These are phyloP conservation scores for Aphyosemion australe DNA, from an alignment of 2,113 vertebrate species.

Conservation along the genomic window DNA sequence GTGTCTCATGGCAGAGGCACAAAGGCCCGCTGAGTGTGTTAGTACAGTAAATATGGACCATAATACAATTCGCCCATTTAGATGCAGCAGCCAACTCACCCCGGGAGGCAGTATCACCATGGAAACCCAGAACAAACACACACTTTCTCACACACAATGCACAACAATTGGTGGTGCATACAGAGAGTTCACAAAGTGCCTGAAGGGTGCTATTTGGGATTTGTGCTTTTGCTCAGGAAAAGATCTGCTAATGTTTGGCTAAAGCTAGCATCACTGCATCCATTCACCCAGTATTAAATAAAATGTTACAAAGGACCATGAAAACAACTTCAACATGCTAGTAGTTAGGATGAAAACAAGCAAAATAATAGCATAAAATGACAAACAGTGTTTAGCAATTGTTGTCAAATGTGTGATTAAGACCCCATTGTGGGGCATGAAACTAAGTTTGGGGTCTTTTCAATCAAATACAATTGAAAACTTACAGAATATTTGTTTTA, in stretches of 20 bases:
- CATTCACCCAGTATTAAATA: too few species aligned
- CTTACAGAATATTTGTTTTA: too few species aligned
- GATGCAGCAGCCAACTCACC: conserved; percentile 50
- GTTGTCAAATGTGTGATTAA: too few species aligned
- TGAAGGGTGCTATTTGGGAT: conserved; percentile 20
- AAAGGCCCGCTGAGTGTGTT: conserved; percentile 66
- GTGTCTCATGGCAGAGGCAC: conserved; percentile 54
- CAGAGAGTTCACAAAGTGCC: conserved; percentile 24
- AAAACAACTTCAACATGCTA: too few species aligned
- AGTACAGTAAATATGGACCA: conserved; percentile 70
- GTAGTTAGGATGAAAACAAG: too few species aligned
- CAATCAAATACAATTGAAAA: too few species aligned
- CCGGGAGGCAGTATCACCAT: conserved; percentile 55
- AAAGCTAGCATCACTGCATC: background rate
- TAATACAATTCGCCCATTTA: conserved; percentile 63
- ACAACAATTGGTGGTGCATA: conserved; percentile 10
- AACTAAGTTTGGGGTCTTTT: too few species aligned
- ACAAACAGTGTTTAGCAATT: too few species aligned
- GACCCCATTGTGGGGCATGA: too few species aligned
- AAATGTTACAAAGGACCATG: too few species aligned
- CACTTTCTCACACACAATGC: background rate
- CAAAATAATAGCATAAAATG: too few species aligned
- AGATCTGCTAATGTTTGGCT: background rate
- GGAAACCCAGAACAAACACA: conserved; percentile 55
- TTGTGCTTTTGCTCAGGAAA: conserved; percentile 11